Percentiles rank a stretch among this genome's conserved stretches.
phyloP scores from a whole-genome alignment of 2,113 vertebrate species.

The Archilochus colubris region DNA sequence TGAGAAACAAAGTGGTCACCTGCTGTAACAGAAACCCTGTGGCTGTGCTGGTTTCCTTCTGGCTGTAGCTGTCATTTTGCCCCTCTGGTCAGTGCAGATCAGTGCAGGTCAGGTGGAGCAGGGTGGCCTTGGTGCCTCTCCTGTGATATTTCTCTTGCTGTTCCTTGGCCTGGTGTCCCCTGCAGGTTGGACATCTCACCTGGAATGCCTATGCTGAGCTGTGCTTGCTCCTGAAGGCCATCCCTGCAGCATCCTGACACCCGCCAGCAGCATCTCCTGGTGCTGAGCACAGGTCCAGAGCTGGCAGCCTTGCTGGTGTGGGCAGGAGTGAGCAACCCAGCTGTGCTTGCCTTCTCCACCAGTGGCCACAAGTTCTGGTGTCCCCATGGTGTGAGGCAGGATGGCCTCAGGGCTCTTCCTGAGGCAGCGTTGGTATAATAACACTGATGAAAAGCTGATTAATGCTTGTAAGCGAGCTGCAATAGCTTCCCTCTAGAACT shows the following conservation, averaged over 20 bases:
- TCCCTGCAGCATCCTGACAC: neutral
- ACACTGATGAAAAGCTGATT: slow-evolving; percentile 67
- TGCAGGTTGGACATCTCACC: rapidly evolving
- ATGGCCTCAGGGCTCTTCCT: slow-evolving; percentile 14
- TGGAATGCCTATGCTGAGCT: neutral
- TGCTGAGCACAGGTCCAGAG: rapidly evolving
- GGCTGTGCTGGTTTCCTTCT: neutral
- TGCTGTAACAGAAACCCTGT: neutral
- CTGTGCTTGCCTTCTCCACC: neutral
- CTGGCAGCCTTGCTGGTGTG: neutral
- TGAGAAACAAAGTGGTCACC: neutral
- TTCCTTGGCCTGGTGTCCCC: neutral
- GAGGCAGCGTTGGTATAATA: slow-evolving; percentile 17
- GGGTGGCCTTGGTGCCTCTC: neutral
- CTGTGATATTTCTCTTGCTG: too few relatives aligned
- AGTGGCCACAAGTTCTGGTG: neutral
- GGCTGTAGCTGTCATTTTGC: rapidly evolving
- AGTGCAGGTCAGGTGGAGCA: neutral
- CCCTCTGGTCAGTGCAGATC: neutral
- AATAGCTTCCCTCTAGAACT: slow-evolving; percentile 49
- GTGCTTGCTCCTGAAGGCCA: rapidly evolving
- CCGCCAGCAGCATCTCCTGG: rapidly evolving
- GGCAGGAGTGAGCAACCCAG: neutral
- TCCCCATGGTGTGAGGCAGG: neutral
- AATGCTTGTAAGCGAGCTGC: slow-evolving; percentile 26